Evolutionary conservation across 2,113 vertebrate species (phyloP).

Genomic region (Hippocampus barbouri): DNA sequence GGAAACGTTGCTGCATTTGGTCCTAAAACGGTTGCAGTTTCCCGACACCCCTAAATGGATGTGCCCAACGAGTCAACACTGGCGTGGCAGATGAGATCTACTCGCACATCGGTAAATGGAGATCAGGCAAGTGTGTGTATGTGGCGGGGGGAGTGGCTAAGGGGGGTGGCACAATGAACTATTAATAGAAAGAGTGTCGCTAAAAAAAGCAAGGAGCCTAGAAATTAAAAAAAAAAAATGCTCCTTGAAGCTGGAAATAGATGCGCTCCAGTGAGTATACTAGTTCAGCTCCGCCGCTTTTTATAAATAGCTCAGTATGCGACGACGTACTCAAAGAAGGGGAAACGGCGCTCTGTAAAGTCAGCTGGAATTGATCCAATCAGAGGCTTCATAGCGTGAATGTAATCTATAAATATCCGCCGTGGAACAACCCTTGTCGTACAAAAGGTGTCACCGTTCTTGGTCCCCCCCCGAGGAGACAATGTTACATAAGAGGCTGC

Average conservation of each 20-base stretch:
- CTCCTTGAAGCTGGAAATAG: constrained; percentile 65
- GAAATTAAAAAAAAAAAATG: constrained; percentile 68
- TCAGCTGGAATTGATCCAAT: constrained; percentile 51
- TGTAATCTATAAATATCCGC: constrained; percentile 52
- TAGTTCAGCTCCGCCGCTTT: constrained; percentile 38
- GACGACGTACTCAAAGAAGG: constrained; percentile 43
- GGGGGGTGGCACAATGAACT: constrained; percentile 24
- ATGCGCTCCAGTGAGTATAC: constrained; percentile 46
- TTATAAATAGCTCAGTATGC: constrained; percentile 67
- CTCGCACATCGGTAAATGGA: constrained; percentile 30
- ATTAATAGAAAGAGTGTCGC: constrained; percentile 59
- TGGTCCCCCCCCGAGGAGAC: constrained; percentile 27
- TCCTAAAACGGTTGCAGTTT: not conserved
- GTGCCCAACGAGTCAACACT: not conserved
- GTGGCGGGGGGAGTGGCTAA: not conserved
- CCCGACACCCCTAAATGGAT: constrained; percentile 1
- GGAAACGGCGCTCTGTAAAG: constrained; percentile 28
- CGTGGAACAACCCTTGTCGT: constrained; percentile 34
- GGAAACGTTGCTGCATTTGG: not conserved
- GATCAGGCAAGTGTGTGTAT: constrained; percentile 18
- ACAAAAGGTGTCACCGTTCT: constrained; percentile 33
- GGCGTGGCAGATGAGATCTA: constrained; percentile 37
- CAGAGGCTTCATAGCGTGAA: constrained; percentile 49
- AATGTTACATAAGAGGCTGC: constrained; percentile 49
- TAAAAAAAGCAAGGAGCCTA: constrained; percentile 59